Conservation (phyloP, 1,140 invertebrate genomes). For the Drosophila prosaltans region DNA sequence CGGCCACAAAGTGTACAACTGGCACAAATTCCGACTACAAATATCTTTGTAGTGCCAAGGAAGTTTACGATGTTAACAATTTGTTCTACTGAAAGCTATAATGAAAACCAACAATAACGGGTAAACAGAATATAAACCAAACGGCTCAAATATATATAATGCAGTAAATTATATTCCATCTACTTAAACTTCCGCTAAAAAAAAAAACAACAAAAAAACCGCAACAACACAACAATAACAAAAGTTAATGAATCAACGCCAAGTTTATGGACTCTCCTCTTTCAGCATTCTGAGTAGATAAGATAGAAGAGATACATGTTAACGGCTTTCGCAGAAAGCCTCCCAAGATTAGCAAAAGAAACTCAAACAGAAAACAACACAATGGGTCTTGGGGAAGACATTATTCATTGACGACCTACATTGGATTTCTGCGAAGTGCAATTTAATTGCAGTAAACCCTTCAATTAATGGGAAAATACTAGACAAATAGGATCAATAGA, state of each 20-base stretch:
- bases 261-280: constrained; percentile 5
- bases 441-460: no score
- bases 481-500: no score
- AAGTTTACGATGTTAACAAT: constrained; percentile 71
- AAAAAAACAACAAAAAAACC: not conserved
- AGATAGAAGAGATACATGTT: not conserved
- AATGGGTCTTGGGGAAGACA: no score
- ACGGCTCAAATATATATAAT: not conserved
- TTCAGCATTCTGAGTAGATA: not conserved
- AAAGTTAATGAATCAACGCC: not conserved
- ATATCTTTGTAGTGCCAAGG: constrained; percentile 58
- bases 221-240: not conserved
- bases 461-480: no score
- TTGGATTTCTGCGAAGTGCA: no score
- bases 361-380: no score
- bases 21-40: constrained; percentile 61
- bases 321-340: not conserved
- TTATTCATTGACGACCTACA: no score
- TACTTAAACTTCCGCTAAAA: not conserved
- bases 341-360: no score
- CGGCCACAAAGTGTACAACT: constrained; percentile 63
- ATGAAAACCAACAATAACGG: no score
- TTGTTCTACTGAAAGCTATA: constrained; percentile 37
- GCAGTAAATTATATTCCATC: not conserved
- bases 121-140: no score